phyloP scores from a whole-genome alignment of 1,140 invertebrate species.

The Muscidifurax raptorellus region DNA sequence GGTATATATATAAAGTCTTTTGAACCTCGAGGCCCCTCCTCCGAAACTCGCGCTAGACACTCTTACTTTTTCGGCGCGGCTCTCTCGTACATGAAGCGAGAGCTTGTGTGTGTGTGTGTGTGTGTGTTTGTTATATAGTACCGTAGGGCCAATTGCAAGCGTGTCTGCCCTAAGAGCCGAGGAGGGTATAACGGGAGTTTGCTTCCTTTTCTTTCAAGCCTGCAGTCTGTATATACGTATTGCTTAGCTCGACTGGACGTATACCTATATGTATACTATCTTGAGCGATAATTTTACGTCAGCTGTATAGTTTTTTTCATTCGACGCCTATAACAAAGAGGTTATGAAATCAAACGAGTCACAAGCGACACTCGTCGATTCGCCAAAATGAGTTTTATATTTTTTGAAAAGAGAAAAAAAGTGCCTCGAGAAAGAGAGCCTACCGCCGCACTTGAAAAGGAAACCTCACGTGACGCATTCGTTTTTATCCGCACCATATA shows the following conservation, averaged over 20 bases:
- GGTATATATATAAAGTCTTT: neutral
- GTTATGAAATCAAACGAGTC: too few species aligned
- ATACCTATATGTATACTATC: too few species aligned
- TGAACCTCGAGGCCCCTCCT: neutral
- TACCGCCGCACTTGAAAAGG: slow-evolving; percentile 62
- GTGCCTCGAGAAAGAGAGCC: neutral
- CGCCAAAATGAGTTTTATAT: neutral
- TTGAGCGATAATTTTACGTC: too few species aligned
- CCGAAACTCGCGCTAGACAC: slow-evolving; percentile 24
- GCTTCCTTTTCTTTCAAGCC: neutral
- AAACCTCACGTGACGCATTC: slow-evolving; percentile 70
- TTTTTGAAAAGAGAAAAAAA: slow-evolving; percentile 14
- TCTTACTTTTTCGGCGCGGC: slow-evolving; percentile 43
- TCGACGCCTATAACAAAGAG: too few species aligned
- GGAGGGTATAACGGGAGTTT: neutral
- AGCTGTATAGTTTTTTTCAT: too few species aligned
- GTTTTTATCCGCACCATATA: slow-evolving; percentile 62
- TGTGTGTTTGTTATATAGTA: neutral
- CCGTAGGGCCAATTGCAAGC: slow-evolving; percentile 8
- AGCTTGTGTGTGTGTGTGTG: neutral
- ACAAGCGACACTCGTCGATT: too few species aligned
- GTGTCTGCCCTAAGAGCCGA: neutral
- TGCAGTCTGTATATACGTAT: too few species aligned
- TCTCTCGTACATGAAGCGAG: too few species aligned
- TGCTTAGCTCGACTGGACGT: too few species aligned